Evolutionary conservation across 2,888 invertebrate species (phyloP).

Genomic region (Junonia oenone): DNA sequence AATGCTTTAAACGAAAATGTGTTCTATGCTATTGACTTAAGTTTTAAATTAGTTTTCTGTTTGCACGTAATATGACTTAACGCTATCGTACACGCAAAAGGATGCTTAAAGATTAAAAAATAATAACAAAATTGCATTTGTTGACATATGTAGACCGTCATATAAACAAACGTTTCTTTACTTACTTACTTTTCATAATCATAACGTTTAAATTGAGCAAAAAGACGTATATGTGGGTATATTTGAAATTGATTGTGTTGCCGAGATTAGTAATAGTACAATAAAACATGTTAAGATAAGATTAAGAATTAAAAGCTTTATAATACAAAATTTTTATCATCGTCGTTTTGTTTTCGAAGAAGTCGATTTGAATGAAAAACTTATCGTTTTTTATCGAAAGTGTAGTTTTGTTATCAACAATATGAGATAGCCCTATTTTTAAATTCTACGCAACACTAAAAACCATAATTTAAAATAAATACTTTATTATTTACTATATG

Average conservation of each 20-base stretch:
- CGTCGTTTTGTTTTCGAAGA: slow-evolving; percentile 7
- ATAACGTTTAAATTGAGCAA: background rate
- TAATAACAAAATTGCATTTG: slow-evolving; percentile 16
- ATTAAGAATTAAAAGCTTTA: slow-evolving; percentile 8
- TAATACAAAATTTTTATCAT: slow-evolving; percentile 1
- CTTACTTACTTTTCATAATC: background rate
- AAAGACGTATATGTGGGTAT: background rate
- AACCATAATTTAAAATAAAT: background rate
- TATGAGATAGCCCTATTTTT: background rate
- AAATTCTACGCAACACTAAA: background rate
- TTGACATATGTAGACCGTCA: slow-evolving; percentile 4
- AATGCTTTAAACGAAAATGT: slow-evolving; percentile 43
- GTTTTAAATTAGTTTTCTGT: slow-evolving; percentile 13
- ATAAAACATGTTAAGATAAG: slow-evolving; percentile 12
- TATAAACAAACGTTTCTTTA: background rate
- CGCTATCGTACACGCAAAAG: slow-evolving; percentile 41
- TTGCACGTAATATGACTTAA: slow-evolving; percentile 34
- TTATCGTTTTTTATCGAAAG: slow-evolving; percentile 4
- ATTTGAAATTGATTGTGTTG: background rate
- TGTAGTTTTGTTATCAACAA: slow-evolving; percentile 1
- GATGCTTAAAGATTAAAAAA: slow-evolving; percentile 29
- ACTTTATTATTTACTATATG: background rate
- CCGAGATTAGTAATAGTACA: slow-evolving; percentile 13
- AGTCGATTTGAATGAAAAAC: slow-evolving; percentile 10
- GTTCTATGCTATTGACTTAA: slow-evolving; percentile 39